Evolutionary conservation across 2,113 vertebrate species (phyloP), one percentile per base, ranked within the genome.

Genomic region (Amazona vittata): DNA sequence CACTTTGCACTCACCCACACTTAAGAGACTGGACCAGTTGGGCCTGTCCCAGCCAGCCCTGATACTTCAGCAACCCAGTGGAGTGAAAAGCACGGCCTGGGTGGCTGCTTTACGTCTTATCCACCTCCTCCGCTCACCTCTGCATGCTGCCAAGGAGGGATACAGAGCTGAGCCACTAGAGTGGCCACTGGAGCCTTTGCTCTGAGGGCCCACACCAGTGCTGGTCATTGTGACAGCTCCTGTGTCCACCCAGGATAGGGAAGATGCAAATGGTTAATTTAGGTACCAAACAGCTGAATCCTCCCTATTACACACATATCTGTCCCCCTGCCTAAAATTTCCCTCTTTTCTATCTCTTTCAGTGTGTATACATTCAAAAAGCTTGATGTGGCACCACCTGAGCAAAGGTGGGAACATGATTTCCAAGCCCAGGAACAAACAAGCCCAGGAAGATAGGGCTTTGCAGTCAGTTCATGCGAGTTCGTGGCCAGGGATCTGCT

Each of bases 61-160:
- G 26, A 12, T 67, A 39, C 55, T 77, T 77, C 31, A 73, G 28
- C 86, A 63, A 7, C 8, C 0, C 22, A 25, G 6, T 17, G 33
- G 57, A 49, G 20, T 17, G 33, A 55, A 35, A 82, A 73, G 73
- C 0, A 0, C 20, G 0, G 3, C 3, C 35, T 44, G 46, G 22
- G 6, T 16, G 28, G 11, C 15, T 28, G 15, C 25, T 77, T 78
- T 78, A 71, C 1, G 2, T 57, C 76, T 92, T n/a, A 57, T 28
- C 33, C 3, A 1, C 31, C 31, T 77, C 12, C 26, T 53, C 21
- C 26, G 55, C 15, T 20, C 35, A 41, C 25, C 20, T 39, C 47
- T 50, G 41, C 5, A 8, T 60, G 59, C 50, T 2, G 5, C 31
- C 31, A 4, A 21, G n/a, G 64, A 77, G 8, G 15, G 37, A 15